Evolutionary conservation across 2,888 invertebrate genomes (phyloP), one percentile per base, ranked within the genome.

Genomic region (Eremobia ochroleuca): DNA sequence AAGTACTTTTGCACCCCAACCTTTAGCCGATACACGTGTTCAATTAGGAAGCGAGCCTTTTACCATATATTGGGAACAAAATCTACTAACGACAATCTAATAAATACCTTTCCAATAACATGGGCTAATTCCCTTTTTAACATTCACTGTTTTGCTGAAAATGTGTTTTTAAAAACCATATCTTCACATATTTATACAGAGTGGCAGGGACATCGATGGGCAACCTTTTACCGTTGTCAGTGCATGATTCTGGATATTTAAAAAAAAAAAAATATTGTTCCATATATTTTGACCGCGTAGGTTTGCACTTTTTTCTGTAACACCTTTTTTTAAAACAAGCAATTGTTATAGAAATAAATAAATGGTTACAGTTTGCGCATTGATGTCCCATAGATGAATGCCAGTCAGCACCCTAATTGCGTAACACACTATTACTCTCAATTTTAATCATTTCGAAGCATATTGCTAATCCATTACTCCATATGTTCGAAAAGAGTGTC

Each of bases 1-100:
- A 58, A 62, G 46, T 71, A 73, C 43, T 18, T 65, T 52, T 9
- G 0, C 25, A 59, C 43, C 25, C 21, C 11, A 43, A 79, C 9
- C 52, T 74, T 67, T 31, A 81, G 46, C 31, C 37, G 21, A 74
- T 67, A 79, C 59, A 74, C 74, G 73, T 73, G 66, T 73, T 80
- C 59, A 65, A 80, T 79, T 72, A 43, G 31, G 18, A 52, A 11
- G n/a, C n/a, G 34, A 81, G 11, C 37, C 65, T 66, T 66, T 66
- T 28, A 80, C 34, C 40, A 34, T 31, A 49, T 58, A 40, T 59
- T 46, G 59, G 31, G 4, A 55, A 55, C 37, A 43, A 31, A 58
- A n/a, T 31, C 59, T 81, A 40, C 40, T 65, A 80, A 66, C 49
- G 65, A 61, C n/a, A 28, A 49, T 40, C 43, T 31, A 31, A 80